Conservation (phyloP, 1,140 invertebrate species). For the Drosophila sp. region DNA sequence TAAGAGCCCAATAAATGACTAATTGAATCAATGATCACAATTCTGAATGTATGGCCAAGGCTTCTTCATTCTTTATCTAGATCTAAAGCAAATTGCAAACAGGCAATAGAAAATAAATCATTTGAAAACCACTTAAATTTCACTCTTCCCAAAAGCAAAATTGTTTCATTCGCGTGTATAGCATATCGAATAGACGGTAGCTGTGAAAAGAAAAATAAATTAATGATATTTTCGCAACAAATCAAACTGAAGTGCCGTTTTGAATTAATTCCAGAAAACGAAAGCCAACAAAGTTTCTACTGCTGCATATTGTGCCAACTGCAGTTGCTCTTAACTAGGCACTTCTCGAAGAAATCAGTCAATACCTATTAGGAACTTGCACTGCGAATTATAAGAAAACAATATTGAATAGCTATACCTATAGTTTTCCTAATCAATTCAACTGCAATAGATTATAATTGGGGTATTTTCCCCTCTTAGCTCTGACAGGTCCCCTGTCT, state of each 20-base stretch:
- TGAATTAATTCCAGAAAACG: constrained; percentile 28
- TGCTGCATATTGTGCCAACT: constrained; percentile 10
- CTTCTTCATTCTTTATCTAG: background rate
- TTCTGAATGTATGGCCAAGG: background rate
- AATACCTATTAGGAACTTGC: background rate
- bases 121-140: constrained; percentile 54
- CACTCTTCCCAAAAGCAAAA: constrained; percentile 13
- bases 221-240: constrained; percentile 34
- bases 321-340: background rate
- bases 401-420: constrained; percentile 1
- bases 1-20: background rate
- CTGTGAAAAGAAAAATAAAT: constrained; percentile 45
- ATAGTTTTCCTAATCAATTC: background rate
- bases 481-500: background rate
- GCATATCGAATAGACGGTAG: constrained; percentile 20
- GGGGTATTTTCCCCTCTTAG: background rate
- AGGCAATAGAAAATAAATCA: constrained; percentile 49
- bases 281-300: constrained; percentile 26
- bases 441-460: background rate
- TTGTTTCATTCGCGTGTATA: constrained; percentile 20
- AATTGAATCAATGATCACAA: constrained; percentile 11
- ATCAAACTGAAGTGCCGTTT: constrained; percentile 25
- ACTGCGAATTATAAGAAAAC: no score
- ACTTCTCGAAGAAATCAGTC: background rate
- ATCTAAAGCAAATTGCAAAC: constrained; percentile 26